These are phyloP conservation scores for Spea multiplicata DNA, from an alignment of 2,113 vertebrate genomes.

Conservation along the genomic window DNA sequence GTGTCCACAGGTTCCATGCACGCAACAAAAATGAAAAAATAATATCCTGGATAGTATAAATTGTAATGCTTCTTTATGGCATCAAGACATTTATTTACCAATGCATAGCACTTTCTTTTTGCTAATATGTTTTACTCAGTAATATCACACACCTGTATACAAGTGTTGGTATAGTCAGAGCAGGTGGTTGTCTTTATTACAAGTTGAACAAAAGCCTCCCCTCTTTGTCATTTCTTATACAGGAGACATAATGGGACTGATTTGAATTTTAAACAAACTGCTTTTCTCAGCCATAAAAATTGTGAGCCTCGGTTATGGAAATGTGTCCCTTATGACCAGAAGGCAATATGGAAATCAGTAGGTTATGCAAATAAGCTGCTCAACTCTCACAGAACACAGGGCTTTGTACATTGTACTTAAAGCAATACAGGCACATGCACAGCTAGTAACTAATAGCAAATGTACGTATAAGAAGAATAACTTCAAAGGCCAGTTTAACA, in stretches of 20 bases:
- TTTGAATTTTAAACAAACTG: conserved; percentile 43
- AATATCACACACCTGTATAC: not conserved
- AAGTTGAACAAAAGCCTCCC: not conserved
- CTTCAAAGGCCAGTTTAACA: no score
- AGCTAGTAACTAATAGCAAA: no score
- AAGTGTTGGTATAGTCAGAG: not conserved
- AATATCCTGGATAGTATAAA: no score
- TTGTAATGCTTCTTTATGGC: no score
- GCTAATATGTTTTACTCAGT: no score
- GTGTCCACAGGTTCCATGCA: no score
- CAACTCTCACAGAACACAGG: conserved; percentile 8
- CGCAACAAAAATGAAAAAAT: no score
- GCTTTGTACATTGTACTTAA: not conserved
- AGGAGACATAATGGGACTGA: conserved; percentile 21
- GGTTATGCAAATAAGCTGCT: conserved; percentile 30
- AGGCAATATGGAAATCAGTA: conserved; percentile 37
- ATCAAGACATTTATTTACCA: no score
- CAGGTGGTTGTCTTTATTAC: conserved; percentile 11
- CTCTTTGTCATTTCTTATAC: not conserved
- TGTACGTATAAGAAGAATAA: no score
- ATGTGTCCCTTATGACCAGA: conserved; percentile 35
- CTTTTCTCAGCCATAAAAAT: conserved; percentile 22
- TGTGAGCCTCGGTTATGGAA: conserved; percentile 36
- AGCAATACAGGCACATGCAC: not conserved
- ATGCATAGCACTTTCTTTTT: no score